Base-by-base conservation (phyloP, 2,113 vertebrate species). In the Alosa alosa region DNA sequence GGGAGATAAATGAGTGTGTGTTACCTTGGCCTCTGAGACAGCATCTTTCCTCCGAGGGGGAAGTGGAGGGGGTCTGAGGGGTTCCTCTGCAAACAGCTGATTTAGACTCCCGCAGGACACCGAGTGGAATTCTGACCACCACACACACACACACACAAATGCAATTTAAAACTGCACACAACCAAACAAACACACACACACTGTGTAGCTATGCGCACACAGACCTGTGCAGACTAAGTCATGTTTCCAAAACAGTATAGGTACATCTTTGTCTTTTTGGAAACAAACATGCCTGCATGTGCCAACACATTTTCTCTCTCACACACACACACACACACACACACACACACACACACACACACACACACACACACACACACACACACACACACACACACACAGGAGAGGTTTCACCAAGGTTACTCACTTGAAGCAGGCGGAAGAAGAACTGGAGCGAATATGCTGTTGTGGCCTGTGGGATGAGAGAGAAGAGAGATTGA, bases 1-100 rank as follows among this genome's bases (percentile, higher is more conserved):
- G 41, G 72, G 49, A 25, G 3, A 25, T n/a, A 6, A 18, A 52
- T 20, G 31, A 7, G 50, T 41, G 55, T 22, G n/a, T 84, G 90
- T 91, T 90, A 96, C 95, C 92, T 94, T 97, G 64, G 93, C 93
- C 88, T 96, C 92, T 88, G 97, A 96, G 85, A 95, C 94, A 81
- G 97, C 92, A 88, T 98, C 95, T 90, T 98, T 99, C 92, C 97
- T 96, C 9, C 98, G 96, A 6, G 98, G 98, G 57, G 98, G 98
- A 86, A 99, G 95, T 0, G 98, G 98, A 81, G 98, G 98, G 60
- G 98, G 98, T 91, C 95, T 96, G 82, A 96, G 93, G 78, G 90
- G 94, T 86, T 99, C 98, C 89, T 99, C 98, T 44, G 93, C 96
- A 72, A 72, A 72, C 0, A 94, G 93, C 89, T 96, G 97, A 91